Base-by-base conservation (phyloP, 1,140 invertebrate genomes). In the Archivesica marissinica region DNA sequence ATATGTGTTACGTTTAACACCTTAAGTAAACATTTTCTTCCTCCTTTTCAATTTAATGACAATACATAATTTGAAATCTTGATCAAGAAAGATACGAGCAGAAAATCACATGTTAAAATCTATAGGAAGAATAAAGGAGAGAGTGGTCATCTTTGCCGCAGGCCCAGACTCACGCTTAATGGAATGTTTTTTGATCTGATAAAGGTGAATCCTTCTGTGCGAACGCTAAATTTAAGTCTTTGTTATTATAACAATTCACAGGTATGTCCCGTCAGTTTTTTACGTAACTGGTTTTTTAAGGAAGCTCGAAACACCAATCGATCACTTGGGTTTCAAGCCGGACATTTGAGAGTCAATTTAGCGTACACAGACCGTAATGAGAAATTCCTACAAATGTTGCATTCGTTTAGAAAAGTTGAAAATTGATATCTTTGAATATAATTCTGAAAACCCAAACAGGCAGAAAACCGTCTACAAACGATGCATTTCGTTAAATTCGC, bases 51-150 rank as follows among this genome's bases (percentile, higher is more conserved):
- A 81, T 50, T 56, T 81, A 70, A 72, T 44, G 30, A 83, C 80
- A 83, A 83, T 83, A 83, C 80, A 83, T 83, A 83, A 83, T 83
- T 83, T 83, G 50, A 83, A 83, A 72, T 61, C 80, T 56, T 54
- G 68, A 74, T 61, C 47, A 74, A 44, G 20, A 59, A 59, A 64
- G 70, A 83, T 83, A 83, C 70, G 47, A 54, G 52, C 52, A 70
- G 25, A 74, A 83, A 75, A 83, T 74, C 68, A 64, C 70, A 75
- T 83, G 66, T 83, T 80, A 54, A 83, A 83, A 50, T 59, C 52
- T 54, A 75, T 47, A 33, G 30, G n/a, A 59, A 74, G 54, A 61
- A 47, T n/a, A 47, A 83, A 33, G 50, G 56, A 47, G 15, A 30
- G 50, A 83, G 52, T 47, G 70, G 47, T 35, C 64, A 72, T 28